Conservation (phyloP, 1,140 invertebrate genomes). For the Trichonephila clavipes region DNA sequence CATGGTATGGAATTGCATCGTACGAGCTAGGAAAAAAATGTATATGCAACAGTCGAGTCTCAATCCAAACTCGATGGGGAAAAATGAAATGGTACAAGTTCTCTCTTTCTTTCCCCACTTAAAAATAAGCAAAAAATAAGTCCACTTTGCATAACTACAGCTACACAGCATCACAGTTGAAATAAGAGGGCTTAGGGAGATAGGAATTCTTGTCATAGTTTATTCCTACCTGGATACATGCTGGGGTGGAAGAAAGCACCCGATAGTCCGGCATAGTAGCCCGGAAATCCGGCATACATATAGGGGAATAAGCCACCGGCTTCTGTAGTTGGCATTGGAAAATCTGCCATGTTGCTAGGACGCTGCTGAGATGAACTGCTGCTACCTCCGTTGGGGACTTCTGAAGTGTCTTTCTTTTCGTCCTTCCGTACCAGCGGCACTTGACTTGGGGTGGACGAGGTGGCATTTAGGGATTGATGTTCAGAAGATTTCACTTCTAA, state of each 20-base stretch:
- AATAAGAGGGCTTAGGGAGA: constrained; percentile 43
- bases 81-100: constrained; percentile 55
- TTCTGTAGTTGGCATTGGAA: constrained; percentile 76
- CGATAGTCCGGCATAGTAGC: constrained; percentile 80
- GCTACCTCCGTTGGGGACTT: constrained; percentile 49
- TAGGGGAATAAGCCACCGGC: constrained; percentile 81
- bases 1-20: constrained; percentile 73
- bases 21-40: constrained; percentile 63
- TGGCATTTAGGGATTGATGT: neutral
- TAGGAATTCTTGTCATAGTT: constrained; percentile 74
- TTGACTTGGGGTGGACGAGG: constrained; percentile 56
- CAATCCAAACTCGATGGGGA: constrained; percentile 43
- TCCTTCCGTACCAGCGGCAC: constrained; percentile 37
- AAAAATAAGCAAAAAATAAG: constrained; percentile 46
- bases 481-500: constrained; percentile 18
- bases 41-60: constrained; percentile 57
- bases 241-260: constrained; percentile 80
- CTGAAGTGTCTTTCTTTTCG: constrained; percentile 55
- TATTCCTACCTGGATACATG: constrained; percentile 80
- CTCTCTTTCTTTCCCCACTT: constrained; percentile 12
- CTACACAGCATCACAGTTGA: constrained; percentile 73
- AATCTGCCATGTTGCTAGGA: constrained; percentile 71
- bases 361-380: neutral
- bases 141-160: constrained; percentile 67
- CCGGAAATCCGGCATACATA: constrained; percentile 81